phyloP scores from a whole-genome alignment of 2,888 invertebrate genomes.

The Marronus borbonicus region DNA sequence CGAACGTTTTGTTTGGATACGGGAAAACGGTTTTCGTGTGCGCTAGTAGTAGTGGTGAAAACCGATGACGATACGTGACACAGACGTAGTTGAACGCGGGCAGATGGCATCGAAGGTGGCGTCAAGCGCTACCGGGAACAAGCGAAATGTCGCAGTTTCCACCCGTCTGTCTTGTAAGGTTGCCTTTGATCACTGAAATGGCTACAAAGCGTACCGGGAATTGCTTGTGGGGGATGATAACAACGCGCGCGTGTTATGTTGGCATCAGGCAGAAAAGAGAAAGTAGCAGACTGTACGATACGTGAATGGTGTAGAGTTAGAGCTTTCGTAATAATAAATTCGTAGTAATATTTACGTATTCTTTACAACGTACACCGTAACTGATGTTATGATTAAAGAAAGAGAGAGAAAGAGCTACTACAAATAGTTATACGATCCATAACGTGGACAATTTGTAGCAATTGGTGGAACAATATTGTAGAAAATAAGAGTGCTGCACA shows the following conservation, averaged over 20 bases:
- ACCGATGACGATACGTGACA: not conserved
- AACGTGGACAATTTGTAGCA: too few species aligned
- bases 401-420: too few species aligned
- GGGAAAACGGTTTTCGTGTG: conserved; percentile 21
- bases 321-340: not conserved
- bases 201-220: conserved; percentile 37
- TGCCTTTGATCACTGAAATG: conserved; percentile 49
- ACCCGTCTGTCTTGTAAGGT: conserved; percentile 36
- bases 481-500: too few species aligned
- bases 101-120: conserved; percentile 37
- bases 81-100: not conserved
- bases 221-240: conserved; percentile 17
- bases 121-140: conserved; percentile 9
- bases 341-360: not conserved
- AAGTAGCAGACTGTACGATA: not conserved
- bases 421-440: too few species aligned
- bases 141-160: conserved; percentile 24
- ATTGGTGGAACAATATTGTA: too few species aligned
- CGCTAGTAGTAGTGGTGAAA: not conserved
- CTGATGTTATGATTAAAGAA: too few species aligned
- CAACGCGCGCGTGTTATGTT: not conserved
- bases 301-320: not conserved
- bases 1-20: conserved; percentile 39
- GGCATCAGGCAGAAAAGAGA: conserved; percentile 6
- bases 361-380: too few species aligned